Evolutionary conservation across 2,113 vertebrate genomes (phyloP).

Genomic region (Toxotes jaculatrix): DNA sequence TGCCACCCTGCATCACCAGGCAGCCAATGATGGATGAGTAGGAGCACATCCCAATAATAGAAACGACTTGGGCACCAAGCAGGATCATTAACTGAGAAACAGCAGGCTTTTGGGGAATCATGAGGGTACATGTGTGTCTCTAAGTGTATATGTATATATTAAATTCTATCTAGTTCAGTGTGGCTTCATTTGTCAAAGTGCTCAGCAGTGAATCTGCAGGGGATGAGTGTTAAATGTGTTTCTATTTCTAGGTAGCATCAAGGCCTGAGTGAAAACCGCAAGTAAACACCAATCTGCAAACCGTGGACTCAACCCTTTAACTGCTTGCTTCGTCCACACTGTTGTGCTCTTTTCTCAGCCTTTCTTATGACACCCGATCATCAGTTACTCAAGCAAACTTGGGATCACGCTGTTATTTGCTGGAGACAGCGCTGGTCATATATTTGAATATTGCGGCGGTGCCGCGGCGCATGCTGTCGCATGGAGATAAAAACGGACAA

Average conservation of each 20-base stretch:
- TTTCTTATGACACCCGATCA: conserved; percentile 27
- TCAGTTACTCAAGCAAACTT: conserved; percentile 56
- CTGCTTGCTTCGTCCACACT: not conserved
- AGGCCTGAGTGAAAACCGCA: not conserved
- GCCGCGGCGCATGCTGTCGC: conserved; percentile 52
- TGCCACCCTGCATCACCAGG: conserved; percentile 75
- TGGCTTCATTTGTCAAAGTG: conserved; percentile 50
- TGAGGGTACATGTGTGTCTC: conserved; percentile 6
- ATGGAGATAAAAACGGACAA: conserved; percentile 66
- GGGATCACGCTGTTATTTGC: conserved; percentile 47
- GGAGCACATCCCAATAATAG: conserved; percentile 78
- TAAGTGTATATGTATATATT: conserved; percentile 25
- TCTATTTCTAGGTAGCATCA: conserved; percentile 17
- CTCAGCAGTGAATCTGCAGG: conserved; percentile 28
- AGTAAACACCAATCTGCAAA: conserved; percentile 40
- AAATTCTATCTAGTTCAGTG: conserved; percentile 25
- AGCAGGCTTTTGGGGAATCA: conserved; percentile 37
- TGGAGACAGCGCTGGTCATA: conserved; percentile 62
- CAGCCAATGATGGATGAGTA: conserved; percentile 77
- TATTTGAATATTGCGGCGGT: conserved; percentile 72
- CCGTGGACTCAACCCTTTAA: conserved; percentile 3
- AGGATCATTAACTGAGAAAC: conserved; percentile 53
- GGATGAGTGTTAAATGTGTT: conserved; percentile 14
- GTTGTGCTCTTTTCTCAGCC: not conserved
- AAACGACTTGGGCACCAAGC: conserved; percentile 47